These are phyloP conservation scores for Vespertilio murinus DNA, from an alignment of 2,797 vertebrate genomes.

Conservation along the genomic window DNA sequence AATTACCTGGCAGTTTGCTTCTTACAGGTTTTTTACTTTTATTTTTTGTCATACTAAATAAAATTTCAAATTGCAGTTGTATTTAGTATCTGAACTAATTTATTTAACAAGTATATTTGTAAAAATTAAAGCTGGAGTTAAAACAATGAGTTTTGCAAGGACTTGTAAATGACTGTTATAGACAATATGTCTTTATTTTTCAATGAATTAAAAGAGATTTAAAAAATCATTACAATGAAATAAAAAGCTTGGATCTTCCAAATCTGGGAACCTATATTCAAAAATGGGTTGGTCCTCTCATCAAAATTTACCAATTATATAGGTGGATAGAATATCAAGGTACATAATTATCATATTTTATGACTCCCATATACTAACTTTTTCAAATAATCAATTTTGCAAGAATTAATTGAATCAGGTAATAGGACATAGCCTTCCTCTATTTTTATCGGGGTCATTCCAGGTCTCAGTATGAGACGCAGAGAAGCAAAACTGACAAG, in stretches of 20 bases:
- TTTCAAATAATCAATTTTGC: neutral
- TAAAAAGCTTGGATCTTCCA: neutral
- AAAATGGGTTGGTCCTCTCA: neutral
- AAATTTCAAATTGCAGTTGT: slow-evolving; percentile 78
- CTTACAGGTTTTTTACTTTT: slow-evolving; percentile 34
- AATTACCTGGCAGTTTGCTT: slow-evolving; percentile 75
- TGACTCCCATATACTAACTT: neutral
- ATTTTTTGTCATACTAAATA: slow-evolving; percentile 74
- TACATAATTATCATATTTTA: neutral
- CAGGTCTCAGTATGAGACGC: neutral
- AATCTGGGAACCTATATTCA: neutral
- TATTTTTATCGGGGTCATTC: neutral
- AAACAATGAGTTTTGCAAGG: slow-evolving; percentile 77
- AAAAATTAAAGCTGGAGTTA: slow-evolving; percentile 73
- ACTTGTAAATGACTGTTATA: slow-evolving; percentile 81
- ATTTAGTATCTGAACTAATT: slow-evolving; percentile 81
- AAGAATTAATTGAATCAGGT: neutral
- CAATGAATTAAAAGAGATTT: slow-evolving; percentile 70
- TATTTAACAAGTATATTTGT: slow-evolving; percentile 76
- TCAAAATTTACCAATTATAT: neutral
- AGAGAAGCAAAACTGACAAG: neutral
- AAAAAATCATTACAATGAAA: slow-evolving; percentile 82
- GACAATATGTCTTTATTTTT: slow-evolving; percentile 73
- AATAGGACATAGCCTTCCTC: neutral
- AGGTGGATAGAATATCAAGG: neutral